Evolutionary conservation across 2,113 vertebrate genomes (phyloP), one percentile per base, ranked within the genome.

Genomic region (Python bivittatus): DNA sequence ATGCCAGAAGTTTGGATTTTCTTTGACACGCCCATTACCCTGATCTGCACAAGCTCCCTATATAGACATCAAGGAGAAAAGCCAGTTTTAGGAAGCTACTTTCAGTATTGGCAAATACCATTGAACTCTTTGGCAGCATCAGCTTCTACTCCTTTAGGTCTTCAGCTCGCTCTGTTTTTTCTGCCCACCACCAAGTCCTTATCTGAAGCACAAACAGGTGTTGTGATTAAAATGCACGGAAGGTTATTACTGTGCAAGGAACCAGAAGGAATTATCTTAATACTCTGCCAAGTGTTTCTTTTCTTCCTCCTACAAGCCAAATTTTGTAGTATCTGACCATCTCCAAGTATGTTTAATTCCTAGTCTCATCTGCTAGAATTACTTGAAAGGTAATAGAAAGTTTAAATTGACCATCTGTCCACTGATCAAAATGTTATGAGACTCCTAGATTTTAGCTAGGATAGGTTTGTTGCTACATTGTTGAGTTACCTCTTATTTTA

Each of bases 401-500:
- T 88, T 61, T 61, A 92, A 91, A 56, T 44, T 86, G 61, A 86
- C 58, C 84, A 95, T 33, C 91, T 95, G 68, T 61, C 93, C 90
- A 53, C 92, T 88, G 52, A 93, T 53, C 57, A 92, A 84, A 85
- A 92, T 64, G 88, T 90, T 83, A 38, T 48, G 79, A n/a, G 27
- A 93, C 25, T 93, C 91, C 29, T 48, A 96, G 90, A 95, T 61
- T 54, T 64, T 95, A 92, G 38, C 44, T 96, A 52, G 29, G 90
- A 85, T 88, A 94, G 95, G 92, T 93, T 88, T 91, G 84, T 1
- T 8, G 38, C 86, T 79, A 38, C 15, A 84, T 95, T 91, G 93
- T 53, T 89, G 27, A 92, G 84, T 44, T 89, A 33, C 2, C 85
- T 84, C 93, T 86, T 23, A 33, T 94, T 92, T 94, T 95, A 88